Evolutionary conservation across 37 sponge, comb jelly and placozoan genomes (phyloP).

Genomic region (Oopsacas minuta): DNA sequence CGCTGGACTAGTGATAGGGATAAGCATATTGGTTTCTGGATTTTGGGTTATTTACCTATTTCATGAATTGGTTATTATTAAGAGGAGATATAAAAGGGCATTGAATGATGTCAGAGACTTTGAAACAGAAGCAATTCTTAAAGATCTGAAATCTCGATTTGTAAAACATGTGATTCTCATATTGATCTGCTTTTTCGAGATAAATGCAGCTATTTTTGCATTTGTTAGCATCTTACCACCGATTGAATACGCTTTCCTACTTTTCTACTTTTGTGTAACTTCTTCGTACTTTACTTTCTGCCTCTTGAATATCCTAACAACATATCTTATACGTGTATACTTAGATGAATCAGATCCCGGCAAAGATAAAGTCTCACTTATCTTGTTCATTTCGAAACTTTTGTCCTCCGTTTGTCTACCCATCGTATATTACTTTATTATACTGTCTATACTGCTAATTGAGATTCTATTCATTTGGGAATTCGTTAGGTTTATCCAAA

Average conservation of each 20-base stretch:
- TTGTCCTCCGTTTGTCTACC: background rate
- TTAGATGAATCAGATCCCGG: background rate
- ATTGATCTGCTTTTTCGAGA: background rate
- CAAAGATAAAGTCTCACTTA: background rate
- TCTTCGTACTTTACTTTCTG: background rate
- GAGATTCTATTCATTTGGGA: background rate
- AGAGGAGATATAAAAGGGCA: background rate
- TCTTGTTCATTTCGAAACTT: background rate
- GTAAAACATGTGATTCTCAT: background rate
- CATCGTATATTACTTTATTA: background rate
- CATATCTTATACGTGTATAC: background rate
- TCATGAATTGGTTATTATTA: background rate
- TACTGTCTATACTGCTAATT: background rate
- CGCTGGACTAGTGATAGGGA: background rate
- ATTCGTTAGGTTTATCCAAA: background rate
- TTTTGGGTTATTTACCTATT: background rate
- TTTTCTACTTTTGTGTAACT: background rate
- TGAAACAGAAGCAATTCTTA: background rate
- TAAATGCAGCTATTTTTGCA: background rate
- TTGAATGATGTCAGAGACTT: background rate
- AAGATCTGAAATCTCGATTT: background rate
- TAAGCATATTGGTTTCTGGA: background rate
- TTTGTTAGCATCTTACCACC: background rate
- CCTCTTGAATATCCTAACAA: background rate
- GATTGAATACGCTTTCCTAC: background rate